phyloP scores from a whole-genome alignment of 2,113 vertebrate genomes.

The Odontophorus gujanensis region DNA sequence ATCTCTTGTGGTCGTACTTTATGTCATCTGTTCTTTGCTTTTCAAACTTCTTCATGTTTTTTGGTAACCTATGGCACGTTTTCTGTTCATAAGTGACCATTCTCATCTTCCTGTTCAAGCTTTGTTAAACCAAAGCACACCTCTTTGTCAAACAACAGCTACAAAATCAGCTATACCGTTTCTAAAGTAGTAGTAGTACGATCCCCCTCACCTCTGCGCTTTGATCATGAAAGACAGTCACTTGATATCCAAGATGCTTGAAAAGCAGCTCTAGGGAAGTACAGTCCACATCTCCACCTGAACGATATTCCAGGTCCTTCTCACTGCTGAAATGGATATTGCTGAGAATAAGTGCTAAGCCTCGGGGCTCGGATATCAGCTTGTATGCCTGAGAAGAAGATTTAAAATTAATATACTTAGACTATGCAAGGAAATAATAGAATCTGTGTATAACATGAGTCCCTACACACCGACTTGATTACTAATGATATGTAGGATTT shows the following conservation, averaged over 20 bases:
- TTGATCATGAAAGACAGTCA: conserved; percentile 81
- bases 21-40: background rate
- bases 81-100: background rate
- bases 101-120: background rate
- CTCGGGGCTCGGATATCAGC: conserved; percentile 87
- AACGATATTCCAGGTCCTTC: conserved; percentile 87
- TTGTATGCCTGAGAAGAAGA: conserved; percentile 85
- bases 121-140: background rate
- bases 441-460: background rate
- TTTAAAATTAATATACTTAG: background rate
- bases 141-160: background rate
- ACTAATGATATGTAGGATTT: background rate
- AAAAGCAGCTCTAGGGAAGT: conserved; percentile 86
- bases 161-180: background rate
- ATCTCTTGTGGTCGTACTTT: background rate
- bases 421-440: background rate
- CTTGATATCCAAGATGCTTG: conserved; percentile 86
- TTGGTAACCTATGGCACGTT: background rate
- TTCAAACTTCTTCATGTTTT: background rate
- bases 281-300: conserved; percentile 92
- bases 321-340: conserved; percentile 87
- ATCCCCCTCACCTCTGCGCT: conserved; percentile 83
- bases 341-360: conserved; percentile 91
- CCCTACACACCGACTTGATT: background rate
- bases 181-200: background rate